A percentile compares a stretch with the other conserved stretches of the same genome.
phyloP scores from a whole-genome alignment of 53 echinoderm and acorn worm genomes.

The Paelopatides confundens region DNA sequence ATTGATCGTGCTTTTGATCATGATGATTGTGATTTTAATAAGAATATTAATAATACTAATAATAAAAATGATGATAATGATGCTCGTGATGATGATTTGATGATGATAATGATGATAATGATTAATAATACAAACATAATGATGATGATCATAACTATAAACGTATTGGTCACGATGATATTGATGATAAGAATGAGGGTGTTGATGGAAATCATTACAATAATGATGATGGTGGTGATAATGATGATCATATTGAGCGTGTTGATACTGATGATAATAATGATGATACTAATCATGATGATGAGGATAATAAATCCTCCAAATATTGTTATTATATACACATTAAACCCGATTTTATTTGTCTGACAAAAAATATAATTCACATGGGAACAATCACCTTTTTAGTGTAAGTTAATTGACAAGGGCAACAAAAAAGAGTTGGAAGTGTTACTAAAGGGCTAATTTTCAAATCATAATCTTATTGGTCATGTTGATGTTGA shows the following conservation, averaged over 20 bases:
- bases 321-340: too few relatives aligned
- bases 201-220: not conserved
- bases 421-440: too few relatives aligned
- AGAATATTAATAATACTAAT: conserved; percentile 1
- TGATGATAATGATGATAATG: not conserved
- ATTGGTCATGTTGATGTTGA: conserved; percentile 18
- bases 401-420: too few relatives aligned
- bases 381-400: too few relatives aligned
- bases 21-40: not conserved
- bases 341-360: not conserved
- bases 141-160: not conserved
- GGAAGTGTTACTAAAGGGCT: too few relatives aligned
- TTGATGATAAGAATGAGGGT: not conserved
- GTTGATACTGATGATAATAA: not conserved
- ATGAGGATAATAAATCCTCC: too few relatives aligned
- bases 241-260: not conserved
- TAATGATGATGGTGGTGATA: conserved; percentile 3
- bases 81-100: not conserved
- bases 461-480: conserved; percentile 17
- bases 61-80: not conserved
- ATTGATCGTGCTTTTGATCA: not conserved
- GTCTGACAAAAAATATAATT: not conserved
- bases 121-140: not conserved
- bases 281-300: conserved; percentile 6
- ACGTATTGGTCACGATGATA: not conserved